Conservation (phyloP, 1,140 invertebrate species). For the Phthorimaea operculella region DNA sequence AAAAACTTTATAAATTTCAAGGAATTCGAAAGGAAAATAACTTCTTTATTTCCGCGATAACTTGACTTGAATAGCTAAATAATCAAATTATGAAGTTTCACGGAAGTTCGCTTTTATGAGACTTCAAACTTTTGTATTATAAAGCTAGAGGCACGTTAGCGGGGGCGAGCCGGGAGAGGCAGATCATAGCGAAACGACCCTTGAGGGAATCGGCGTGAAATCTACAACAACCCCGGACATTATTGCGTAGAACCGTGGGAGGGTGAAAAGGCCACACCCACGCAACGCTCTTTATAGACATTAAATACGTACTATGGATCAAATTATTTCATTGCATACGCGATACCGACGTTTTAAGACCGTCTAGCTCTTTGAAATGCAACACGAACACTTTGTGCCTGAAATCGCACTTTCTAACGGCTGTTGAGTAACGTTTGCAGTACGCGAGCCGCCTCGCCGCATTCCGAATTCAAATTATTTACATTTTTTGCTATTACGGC, state of each 20-base stretch:
- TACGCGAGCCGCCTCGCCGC: constrained; percentile 18
- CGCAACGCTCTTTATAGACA: constrained; percentile 17
- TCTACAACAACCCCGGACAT: not conserved
- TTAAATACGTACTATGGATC: constrained; percentile 3
- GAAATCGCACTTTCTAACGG: constrained; percentile 36
- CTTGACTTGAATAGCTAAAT: not conserved
- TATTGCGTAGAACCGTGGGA: constrained; percentile 17
- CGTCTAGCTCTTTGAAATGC: constrained; percentile 19
- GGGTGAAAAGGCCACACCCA: constrained; percentile 18
- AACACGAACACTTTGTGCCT: constrained; percentile 24
- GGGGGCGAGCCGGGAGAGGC: not conserved
- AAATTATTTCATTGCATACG: not conserved
- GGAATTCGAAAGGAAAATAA: not conserved
- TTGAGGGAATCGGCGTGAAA: not conserved
- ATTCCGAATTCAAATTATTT: constrained; percentile 23
- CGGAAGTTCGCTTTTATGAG: not conserved
- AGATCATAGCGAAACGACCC: not conserved
- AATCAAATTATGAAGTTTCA: not conserved
- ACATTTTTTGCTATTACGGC: constrained; percentile 13
- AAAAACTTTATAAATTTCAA: too few species aligned
- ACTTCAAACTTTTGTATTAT: not conserved
- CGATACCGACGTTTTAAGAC: constrained; percentile 1
- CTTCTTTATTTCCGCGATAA: not conserved
- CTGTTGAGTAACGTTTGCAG: constrained; percentile 30
- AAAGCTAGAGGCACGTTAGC: not conserved